Conservation (phyloP, 2,888 invertebrate species). For the Ectropis crepuscularia region DNA sequence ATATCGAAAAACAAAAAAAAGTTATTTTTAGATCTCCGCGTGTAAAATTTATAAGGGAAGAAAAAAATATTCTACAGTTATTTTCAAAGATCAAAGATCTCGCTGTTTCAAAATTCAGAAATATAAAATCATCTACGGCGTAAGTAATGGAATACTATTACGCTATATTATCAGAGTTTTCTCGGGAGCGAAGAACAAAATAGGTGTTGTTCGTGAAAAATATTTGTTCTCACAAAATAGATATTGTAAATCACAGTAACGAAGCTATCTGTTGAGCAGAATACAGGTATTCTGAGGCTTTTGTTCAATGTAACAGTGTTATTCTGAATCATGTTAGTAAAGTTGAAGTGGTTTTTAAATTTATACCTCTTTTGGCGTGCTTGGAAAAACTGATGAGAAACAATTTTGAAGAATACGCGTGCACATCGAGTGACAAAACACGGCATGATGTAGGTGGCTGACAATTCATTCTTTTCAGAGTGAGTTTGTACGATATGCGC, state of each 20-base stretch:
- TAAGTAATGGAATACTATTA: slow-evolving; percentile 22
- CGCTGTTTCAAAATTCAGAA: not conserved
- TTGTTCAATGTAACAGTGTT: slow-evolving; percentile 41
- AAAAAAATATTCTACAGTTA: not conserved
- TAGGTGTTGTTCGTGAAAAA: slow-evolving; percentile 38
- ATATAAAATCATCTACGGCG: not conserved
- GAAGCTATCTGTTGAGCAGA: slow-evolving; percentile 55
- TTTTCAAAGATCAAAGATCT: not conserved
- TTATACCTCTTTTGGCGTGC: too few relatives aligned
- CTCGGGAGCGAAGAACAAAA: slow-evolving; percentile 24
- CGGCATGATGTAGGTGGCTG: too few relatives aligned
- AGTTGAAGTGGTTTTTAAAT: not conserved
- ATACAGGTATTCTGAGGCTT: slow-evolving; percentile 47
- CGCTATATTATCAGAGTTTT: slow-evolving; percentile 22
- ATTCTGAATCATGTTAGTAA: slow-evolving; percentile 13
- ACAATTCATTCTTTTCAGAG: too few relatives aligned
- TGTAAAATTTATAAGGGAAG: too few relatives aligned
- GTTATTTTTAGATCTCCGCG: too few relatives aligned
- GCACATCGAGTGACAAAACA: too few relatives aligned
- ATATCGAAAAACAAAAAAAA: too few relatives aligned
- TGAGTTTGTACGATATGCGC: too few relatives aligned
- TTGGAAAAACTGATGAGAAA: too few relatives aligned
- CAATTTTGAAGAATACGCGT: too few relatives aligned
- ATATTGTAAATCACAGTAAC: slow-evolving; percentile 63
- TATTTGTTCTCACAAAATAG: slow-evolving; percentile 47